Evolutionary conservation across 1,140 invertebrate species (phyloP).

Genomic region (Aphis gossypii): DNA sequence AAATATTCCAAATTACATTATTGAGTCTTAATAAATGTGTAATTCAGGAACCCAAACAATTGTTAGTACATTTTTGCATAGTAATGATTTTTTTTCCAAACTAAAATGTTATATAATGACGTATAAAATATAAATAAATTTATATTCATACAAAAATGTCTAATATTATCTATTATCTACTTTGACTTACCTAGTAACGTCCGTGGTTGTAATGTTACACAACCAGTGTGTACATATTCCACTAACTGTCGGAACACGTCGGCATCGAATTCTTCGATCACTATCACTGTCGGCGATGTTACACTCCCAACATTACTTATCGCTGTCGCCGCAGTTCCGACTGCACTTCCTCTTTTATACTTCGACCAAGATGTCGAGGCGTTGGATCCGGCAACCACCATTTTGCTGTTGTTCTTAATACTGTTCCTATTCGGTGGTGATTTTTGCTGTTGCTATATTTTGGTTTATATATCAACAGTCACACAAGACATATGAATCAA

Average conservation of each 20-base stretch:
- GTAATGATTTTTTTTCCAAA: background rate
- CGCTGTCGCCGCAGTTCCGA: background rate
- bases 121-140: background rate
- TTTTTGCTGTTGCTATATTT: slow-evolving; percentile 43
- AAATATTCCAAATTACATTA: too few species aligned
- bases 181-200: slow-evolving; percentile 79
- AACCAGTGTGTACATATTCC: slow-evolving; percentile 93
- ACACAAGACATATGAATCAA: background rate
- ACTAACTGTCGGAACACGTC: slow-evolving; percentile 95
- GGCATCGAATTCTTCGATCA: slow-evolving; percentile 94
- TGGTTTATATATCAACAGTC: background rate
- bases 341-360: slow-evolving; percentile 45
- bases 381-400: slow-evolving; percentile 15
- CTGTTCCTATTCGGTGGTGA: slow-evolving; percentile 15
- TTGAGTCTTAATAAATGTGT: background rate
- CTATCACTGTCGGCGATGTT: slow-evolving; percentile 66
- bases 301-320: background rate
- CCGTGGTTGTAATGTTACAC: slow-evolving; percentile 89
- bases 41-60: background rate
- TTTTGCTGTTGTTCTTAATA: slow-evolving; percentile 20
- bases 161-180: background rate
- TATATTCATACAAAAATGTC: background rate
- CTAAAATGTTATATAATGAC: background rate
- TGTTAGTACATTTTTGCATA: background rate
- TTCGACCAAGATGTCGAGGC: slow-evolving; percentile 44